A percentile compares a stretch with the other conserved stretches of the same genome.
Conservation (phyloP, 2,113 vertebrate species). For the Pygoscelis adeliae region DNA sequence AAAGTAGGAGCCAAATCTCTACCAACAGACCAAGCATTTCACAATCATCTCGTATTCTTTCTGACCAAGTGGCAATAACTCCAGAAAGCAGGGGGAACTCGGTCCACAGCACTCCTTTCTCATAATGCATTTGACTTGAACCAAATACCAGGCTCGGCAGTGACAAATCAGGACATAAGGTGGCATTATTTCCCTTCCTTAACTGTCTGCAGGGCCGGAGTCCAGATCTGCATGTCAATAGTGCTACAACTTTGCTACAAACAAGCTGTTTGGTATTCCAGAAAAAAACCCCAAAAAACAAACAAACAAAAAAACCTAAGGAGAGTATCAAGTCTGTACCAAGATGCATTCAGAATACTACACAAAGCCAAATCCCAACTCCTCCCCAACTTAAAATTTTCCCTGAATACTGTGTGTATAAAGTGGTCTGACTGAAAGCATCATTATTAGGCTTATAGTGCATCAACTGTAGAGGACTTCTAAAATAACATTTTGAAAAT, state of each 20-base stretch:
- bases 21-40: background rate
- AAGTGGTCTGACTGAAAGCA: background rate
- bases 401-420: background rate
- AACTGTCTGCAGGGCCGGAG: background rate
- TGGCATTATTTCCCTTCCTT: conserved; percentile 66
- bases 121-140: background rate
- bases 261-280: conserved; percentile 1
- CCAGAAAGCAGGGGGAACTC: background rate
- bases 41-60: background rate
- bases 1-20: background rate
- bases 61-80: background rate
- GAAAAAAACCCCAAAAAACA: background rate
- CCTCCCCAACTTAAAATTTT: background rate
- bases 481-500: background rate
- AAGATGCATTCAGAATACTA: background rate
- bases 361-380: background rate
- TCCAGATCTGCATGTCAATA: background rate
- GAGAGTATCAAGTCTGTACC: background rate
- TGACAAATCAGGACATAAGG: conserved; percentile 68
- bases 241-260: background rate
- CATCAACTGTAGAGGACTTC: background rate
- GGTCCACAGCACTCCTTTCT: background rate
- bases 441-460: background rate
- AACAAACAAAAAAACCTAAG: background rate
- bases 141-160: background rate